Evolutionary conservation across 2,113 vertebrate genomes (phyloP).

Genomic region (Stictonetta naevosa): DNA sequence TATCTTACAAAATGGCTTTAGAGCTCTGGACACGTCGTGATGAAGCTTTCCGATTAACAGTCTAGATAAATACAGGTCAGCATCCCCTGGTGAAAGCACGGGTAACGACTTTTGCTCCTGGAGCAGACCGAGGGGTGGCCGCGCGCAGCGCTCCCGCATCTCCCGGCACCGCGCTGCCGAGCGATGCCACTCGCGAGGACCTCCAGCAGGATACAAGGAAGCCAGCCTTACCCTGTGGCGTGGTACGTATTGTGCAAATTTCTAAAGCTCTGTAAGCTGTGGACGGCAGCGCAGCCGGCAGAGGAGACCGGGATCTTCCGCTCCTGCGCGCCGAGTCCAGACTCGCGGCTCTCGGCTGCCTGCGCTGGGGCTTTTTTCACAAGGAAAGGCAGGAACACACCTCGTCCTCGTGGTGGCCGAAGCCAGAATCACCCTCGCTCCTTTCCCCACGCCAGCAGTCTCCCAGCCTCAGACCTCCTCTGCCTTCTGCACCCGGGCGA

Average conservation of each 20-base stretch:
- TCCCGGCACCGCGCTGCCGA: not conserved
- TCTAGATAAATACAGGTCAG: slow-evolving; percentile 40
- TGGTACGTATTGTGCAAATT: not conserved
- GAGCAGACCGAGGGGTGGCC: not conserved
- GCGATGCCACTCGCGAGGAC: not conserved
- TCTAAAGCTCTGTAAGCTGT: slow-evolving; percentile 27
- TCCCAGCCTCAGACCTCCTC: not conserved
- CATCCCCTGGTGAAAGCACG: not conserved
- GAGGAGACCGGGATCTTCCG: not conserved
- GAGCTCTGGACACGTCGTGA: slow-evolving; percentile 38
- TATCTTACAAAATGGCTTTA: slow-evolving; percentile 75
- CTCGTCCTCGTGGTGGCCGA: not conserved
- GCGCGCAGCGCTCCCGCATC: not conserved
- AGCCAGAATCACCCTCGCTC: not conserved
- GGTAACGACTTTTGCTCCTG: not conserved
- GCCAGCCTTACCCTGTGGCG: not conserved
- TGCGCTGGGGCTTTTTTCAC: not conserved
- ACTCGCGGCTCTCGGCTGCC: not conserved
- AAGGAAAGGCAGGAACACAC: not conserved
- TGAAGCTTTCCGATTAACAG: slow-evolving; percentile 50
- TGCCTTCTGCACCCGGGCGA: not conserved
- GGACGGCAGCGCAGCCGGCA: not conserved
- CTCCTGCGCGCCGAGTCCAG: not conserved
- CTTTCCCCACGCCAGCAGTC: not conserved
- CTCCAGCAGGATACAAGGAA: not conserved